These are phyloP conservation scores for Hydrolagus colliei DNA, from an alignment of 2,797 vertebrate genomes.

Conservation along the genomic window DNA sequence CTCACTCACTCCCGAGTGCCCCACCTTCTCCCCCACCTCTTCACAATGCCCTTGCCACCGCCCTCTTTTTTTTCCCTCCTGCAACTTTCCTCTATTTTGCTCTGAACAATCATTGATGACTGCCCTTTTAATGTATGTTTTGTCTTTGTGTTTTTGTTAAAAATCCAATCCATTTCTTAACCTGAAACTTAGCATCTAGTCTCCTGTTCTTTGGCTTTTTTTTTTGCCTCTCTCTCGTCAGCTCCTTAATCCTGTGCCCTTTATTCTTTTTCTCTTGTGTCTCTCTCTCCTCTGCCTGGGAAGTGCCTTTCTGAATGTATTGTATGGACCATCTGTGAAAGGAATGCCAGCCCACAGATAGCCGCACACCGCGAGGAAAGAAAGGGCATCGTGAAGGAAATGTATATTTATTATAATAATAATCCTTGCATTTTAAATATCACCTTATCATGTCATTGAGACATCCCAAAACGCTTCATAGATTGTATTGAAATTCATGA, in stretches of 20 bases:
- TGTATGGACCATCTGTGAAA: neutral
- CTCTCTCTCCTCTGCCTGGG: neutral
- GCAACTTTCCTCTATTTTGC: too few species aligned
- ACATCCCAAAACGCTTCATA: too few species aligned
- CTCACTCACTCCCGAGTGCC: neutral
- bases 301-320: neutral
- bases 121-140: neutral
- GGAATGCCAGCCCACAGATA: neutral
- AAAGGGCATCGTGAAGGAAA: neutral
- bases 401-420: neutral
- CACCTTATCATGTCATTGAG: too few species aligned
- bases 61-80: neutral
- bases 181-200: too few species aligned
- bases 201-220: neutral
- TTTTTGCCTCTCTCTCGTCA: neutral
- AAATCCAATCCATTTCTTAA: neutral
- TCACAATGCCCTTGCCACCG: neutral
- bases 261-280: neutral
- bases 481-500: neutral
- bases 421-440: too few species aligned
- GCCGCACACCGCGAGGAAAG: neutral
- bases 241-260: neutral
- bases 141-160: neutral
- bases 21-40: too few species aligned
- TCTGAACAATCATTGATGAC: neutral